These are phyloP conservation scores for Plecotus auritus DNA, from an alignment of 2,113 vertebrate genomes.

Conservation along the genomic window DNA sequence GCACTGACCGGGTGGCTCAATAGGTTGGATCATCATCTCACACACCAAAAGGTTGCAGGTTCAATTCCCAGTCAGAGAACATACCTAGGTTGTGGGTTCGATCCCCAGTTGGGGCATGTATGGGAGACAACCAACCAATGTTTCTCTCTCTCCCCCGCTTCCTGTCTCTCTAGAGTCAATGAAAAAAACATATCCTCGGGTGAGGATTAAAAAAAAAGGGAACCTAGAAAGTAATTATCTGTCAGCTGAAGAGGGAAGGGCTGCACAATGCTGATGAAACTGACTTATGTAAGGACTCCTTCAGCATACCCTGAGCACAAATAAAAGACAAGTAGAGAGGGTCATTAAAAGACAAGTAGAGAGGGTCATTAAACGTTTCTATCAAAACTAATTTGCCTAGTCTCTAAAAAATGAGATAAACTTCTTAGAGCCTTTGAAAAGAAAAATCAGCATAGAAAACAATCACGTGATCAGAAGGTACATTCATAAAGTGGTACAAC, in stretches of 20 bases:
- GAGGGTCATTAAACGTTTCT: accelerated
- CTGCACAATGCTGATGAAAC: accelerated
- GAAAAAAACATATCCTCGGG: not conserved
- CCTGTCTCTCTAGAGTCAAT: not conserved
- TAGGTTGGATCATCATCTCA: not conserved
- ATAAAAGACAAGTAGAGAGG: not conserved
- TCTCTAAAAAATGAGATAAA: not conserved
- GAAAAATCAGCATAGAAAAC: not conserved
- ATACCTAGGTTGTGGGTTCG: not conserved
- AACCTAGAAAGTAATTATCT: not conserved
- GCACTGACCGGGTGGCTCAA: not conserved
- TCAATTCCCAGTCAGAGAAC: not conserved
- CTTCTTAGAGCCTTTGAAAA: not conserved
- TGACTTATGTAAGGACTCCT: not conserved
- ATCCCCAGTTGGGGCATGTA: not conserved
- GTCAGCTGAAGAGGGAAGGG: not conserved
- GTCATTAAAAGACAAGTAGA: not conserved
- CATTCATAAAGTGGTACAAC: not conserved
- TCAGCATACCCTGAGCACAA: not conserved
- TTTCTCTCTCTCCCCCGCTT: not conserved
- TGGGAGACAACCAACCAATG: not conserved
- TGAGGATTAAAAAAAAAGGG: not conserved
- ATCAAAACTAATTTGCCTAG: not conserved
- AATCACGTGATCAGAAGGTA: not conserved
- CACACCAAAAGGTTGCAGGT: not conserved